A percentile compares a stretch with the other conserved stretches of the same genome.
Conservation (phyloP, 2,888 invertebrate genomes). For the Aquatica leii region DNA sequence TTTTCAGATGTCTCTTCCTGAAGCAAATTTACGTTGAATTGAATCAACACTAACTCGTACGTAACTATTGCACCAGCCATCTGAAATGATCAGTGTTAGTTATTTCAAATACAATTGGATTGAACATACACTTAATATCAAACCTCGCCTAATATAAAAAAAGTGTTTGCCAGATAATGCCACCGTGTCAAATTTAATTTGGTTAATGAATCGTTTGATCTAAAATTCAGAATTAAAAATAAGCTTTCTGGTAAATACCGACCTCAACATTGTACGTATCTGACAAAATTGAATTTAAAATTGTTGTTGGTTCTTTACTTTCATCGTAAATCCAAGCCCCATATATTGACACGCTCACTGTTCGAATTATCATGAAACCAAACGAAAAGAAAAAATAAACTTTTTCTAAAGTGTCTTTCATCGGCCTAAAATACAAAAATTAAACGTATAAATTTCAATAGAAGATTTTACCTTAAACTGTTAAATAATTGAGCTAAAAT, state of each 20-base stretch:
- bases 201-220: conserved; percentile 53
- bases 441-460: not conserved
- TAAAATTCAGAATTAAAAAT: conserved; percentile 46
- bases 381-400: conserved; percentile 52
- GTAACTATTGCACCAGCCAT: conserved; percentile 69
- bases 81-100: conserved; percentile 30
- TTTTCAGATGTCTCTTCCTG: not conserved
- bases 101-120: not conserved
- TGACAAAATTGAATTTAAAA: conserved; percentile 71
- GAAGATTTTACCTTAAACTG: conserved; percentile 67
- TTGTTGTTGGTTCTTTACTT: conserved; percentile 51
- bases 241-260: too few relatives aligned
- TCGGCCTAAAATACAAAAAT: conserved; percentile 17
- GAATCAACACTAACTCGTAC: conserved; percentile 71
- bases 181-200: conserved; percentile 54
- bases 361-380: conserved; percentile 54
- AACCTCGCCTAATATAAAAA: conserved; percentile 54
- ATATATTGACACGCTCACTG: conserved; percentile 50
- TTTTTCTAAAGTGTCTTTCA: conserved; percentile 42
- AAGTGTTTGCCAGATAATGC: conserved; percentile 56
- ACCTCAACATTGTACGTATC: conserved; percentile 64
- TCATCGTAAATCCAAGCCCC: conserved; percentile 55
- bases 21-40: conserved; percentile 48
- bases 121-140: conserved; percentile 52
- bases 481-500: conserved; percentile 75